A percentile compares a stretch with the other conserved stretches of the same genome.
These are phyloP conservation scores for Hylyphantes graminicola DNA, from an alignment of 1,140 invertebrate species.

Conservation along the genomic window DNA sequence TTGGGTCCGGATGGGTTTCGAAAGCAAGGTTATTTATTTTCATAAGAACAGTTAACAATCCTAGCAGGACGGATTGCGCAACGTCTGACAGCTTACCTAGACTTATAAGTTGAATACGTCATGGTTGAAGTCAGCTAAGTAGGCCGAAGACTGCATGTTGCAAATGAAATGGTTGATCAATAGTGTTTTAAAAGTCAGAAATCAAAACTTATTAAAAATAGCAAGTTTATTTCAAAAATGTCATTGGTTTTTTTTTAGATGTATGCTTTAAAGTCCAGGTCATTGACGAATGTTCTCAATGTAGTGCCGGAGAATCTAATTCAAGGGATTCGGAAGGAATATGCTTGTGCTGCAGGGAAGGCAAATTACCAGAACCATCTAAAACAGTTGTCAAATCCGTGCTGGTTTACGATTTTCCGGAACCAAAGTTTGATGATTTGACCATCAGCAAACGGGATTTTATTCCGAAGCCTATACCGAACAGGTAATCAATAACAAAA, in stretches of 20 bases:
- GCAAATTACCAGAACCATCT: not conserved
- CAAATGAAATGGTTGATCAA: too few species aligned
- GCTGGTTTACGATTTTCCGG: conserved; percentile 18
- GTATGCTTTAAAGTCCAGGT: not conserved
- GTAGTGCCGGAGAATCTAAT: not conserved
- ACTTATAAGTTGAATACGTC: too few species aligned
- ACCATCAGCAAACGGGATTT: conserved; percentile 10
- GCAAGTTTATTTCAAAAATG: not conserved
- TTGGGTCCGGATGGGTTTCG: too few species aligned
- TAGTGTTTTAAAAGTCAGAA: too few species aligned
- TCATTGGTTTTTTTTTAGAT: not conserved
- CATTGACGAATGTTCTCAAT: too few species aligned
- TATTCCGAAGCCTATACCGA: not conserved
- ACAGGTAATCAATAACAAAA: conserved; percentile 9
- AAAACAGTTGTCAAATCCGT: not conserved
- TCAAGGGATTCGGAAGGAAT: not conserved
- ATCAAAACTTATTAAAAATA: not conserved
- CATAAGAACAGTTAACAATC: too few species aligned
- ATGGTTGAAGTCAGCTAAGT: too few species aligned
- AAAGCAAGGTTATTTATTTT: too few species aligned
- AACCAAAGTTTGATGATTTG: conserved; percentile 3
- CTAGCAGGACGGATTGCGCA: too few species aligned
- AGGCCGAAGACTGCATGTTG: too few species aligned
- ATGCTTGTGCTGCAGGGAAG: conserved; percentile 6
- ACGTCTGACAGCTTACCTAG: too few species aligned